Conservation (phyloP, 2,888 invertebrate genomes). For the Deilephila elpenor region DNA sequence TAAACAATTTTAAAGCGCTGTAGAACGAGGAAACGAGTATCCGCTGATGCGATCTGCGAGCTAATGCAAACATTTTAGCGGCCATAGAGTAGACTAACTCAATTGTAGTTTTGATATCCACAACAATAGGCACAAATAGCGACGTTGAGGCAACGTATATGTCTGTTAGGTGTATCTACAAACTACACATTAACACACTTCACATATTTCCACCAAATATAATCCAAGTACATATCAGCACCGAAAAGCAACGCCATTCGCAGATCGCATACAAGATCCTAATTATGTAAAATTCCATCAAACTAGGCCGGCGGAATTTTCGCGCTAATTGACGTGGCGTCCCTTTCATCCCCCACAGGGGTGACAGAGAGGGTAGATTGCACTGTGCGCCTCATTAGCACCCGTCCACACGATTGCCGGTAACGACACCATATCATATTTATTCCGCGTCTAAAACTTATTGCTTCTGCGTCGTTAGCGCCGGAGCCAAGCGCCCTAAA, state of each 20-base stretch:
- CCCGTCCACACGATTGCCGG: conserved; percentile 10
- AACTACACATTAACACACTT: not conserved
- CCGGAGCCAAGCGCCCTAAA: conserved; percentile 63
- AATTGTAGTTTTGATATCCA: no score
- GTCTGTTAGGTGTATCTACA: no score
- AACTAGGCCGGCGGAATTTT: conserved; percentile 10
- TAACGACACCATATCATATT: conserved; percentile 63
- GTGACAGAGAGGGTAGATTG: not conserved
- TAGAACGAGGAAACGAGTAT: no score
- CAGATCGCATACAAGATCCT: not conserved
- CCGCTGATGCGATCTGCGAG: no score
- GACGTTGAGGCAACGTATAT: no score
- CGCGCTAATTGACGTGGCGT: not conserved
- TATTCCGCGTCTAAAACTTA: conserved; percentile 65
- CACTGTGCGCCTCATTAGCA: conserved; percentile 7
- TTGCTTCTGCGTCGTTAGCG: conserved; percentile 74
- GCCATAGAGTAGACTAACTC: no score
- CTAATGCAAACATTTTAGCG: no score
- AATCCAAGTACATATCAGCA: not conserved
- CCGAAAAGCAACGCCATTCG: not conserved
- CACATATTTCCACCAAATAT: not conserved
- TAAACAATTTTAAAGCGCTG: no score
- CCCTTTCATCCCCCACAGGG: not conserved
- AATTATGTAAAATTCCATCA: conserved; percentile 10
- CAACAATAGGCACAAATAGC: no score